Evolutionary conservation across 2,888 invertebrate genomes (phyloP).

Genomic region (Rhopalosiphum nymphaeae): DNA sequence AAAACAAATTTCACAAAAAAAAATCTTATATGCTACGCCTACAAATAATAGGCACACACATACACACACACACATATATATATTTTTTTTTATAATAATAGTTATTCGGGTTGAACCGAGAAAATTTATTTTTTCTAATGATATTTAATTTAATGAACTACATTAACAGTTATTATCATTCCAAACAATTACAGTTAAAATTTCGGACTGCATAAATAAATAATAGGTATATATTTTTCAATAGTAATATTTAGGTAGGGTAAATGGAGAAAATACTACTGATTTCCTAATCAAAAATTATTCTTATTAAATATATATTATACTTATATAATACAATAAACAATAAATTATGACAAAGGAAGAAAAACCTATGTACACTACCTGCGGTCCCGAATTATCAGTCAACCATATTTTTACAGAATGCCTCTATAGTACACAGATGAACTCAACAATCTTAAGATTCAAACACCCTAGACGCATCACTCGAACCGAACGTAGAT

Average conservation of each 20-base stretch:
- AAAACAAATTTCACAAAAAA: not conserved
- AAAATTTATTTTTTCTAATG: not conserved
- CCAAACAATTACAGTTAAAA: not conserved
- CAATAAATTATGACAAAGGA: not conserved
- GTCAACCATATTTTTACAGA: too few species aligned
- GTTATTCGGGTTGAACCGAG: not conserved
- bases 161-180: not conserved
- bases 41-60: not conserved
- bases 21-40: not conserved
- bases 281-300: slow-evolving; percentile 16
- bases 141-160: not conserved
- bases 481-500: too few species aligned
- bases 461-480: too few species aligned
- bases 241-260: not conserved
- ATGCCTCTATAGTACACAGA: too few species aligned
- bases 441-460: too few species aligned
- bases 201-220: not conserved
- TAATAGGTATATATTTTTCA: not conserved
- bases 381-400: too few species aligned
- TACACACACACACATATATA: too few species aligned
- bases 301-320: not conserved
- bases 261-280: not conserved
- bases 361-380: too few species aligned
- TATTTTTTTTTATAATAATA: too few species aligned
- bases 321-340: not conserved